Base-by-base conservation (phyloP, 2,797 vertebrate genomes). In the Perodicticus potto region DNA sequence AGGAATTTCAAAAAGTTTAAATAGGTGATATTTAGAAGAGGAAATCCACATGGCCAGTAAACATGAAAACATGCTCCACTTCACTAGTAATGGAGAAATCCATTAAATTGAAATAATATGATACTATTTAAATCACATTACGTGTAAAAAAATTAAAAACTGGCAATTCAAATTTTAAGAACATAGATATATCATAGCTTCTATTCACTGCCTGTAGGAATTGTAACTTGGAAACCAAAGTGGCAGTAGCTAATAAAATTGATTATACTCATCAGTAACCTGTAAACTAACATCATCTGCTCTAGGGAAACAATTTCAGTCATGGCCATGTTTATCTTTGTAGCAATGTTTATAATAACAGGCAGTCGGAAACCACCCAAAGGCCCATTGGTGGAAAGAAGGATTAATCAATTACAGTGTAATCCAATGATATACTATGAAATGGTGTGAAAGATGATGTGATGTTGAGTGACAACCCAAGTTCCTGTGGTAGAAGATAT, bases 1-100 rank as follows among this genome's bases (percentile, higher is more conserved):
- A 95, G 72, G 89, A 81, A 84, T 63, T 65, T 88, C 34, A 27
- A 85, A 61, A 94, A 70, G 65, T 59, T n/a, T 55, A 87, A 55
- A 53, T 1, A 82, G 5, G 6, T 69, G 61, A 14, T 53, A 1
- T 5, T 9, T 12, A 76, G 45, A 86, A 55, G 1, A 82, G 45
- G 57, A 91, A 94, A 72, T 2, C 10, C 43, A 61, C 3, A 17
- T 57, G 14, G 45, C 13, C n/a, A 76, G 40, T 63, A 65, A 55
- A 43, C 5, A 55, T 70, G 32, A 43, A 83, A 90, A 96, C 70
- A 69, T 20, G 16, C 2, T 53, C n/a, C 83, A 1, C 55, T 43
- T 89, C 20, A 19, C 25, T 27, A 70, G 43, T 17, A 82, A 29
- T 29, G 10, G 29, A 94, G 32, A 80, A 80, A 83, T n/a, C 27